A percentile compares a stretch with the other conserved stretches of the same genome.
phyloP scores from a whole-genome alignment of 2,797 vertebrate species.

The Gymnopithys bicolor region DNA sequence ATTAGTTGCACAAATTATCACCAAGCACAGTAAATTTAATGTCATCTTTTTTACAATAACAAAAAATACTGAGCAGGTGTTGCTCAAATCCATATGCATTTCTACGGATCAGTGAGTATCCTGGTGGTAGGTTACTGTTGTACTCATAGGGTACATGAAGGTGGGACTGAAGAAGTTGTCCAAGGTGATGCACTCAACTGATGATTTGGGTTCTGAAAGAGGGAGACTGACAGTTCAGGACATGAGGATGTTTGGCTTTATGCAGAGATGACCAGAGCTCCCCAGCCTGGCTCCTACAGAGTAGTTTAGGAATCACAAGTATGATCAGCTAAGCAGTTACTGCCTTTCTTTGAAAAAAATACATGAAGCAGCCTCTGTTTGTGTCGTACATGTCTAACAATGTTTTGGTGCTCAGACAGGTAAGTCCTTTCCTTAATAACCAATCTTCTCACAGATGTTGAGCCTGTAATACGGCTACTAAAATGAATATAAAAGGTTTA shows the following conservation, averaged over 20 bases:
- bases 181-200: neutral
- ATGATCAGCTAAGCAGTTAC: neutral
- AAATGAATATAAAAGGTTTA: constrained; percentile 3
- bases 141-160: neutral
- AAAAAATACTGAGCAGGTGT: constrained; percentile 38
- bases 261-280: neutral
- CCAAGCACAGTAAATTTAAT: constrained; percentile 36
- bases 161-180: neutral
- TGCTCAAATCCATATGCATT: neutral
- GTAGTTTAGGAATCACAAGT: neutral
- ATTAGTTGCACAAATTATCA: constrained; percentile 69
- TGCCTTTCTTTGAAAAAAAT: neutral
- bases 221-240: neutral
- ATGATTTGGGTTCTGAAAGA: neutral
- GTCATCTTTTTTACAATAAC: constrained; percentile 36
- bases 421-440: neutral
- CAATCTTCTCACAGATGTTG: neutral
- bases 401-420: neutral
- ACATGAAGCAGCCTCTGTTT: neutral
- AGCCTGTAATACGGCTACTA: neutral
- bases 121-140: constrained; percentile 31
- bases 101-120: neutral
- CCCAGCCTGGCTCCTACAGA: neutral
- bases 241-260: neutral
- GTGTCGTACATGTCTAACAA: neutral